Conservation (phyloP, 1,140 invertebrate species). For the Physella acuta region DNA sequence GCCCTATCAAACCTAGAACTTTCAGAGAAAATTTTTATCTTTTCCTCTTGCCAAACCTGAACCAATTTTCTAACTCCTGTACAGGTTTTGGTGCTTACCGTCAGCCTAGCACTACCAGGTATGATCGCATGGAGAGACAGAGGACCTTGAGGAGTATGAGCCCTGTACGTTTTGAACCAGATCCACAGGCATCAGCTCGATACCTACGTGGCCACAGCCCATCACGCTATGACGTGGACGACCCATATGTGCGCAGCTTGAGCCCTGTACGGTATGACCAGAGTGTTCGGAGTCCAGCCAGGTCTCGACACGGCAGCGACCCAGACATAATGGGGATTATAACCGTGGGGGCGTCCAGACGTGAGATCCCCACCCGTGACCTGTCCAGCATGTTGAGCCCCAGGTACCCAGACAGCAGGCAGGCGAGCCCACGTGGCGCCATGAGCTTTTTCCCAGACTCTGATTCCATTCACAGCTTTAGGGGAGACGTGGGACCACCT, state of each 20-base stretch:
- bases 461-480: slow-evolving; percentile 37
- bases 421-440: slow-evolving; percentile 45
- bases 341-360: slow-evolving; percentile 35
- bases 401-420: slow-evolving; percentile 43
- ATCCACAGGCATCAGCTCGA: slow-evolving; percentile 1
- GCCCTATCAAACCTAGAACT: too few relatives aligned
- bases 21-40: too few relatives aligned
- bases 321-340: slow-evolving; percentile 45
- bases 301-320: slow-evolving; percentile 48
- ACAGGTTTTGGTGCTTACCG: slow-evolving; percentile 23
- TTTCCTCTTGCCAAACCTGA: neutral
- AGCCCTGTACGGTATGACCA: slow-evolving; percentile 46
- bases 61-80: neutral
- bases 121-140: slow-evolving; percentile 27
- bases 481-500: slow-evolving; percentile 23
- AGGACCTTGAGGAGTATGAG: slow-evolving; percentile 40
- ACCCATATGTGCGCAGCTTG: slow-evolving; percentile 33
- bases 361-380: slow-evolving; percentile 39
- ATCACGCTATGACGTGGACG: slow-evolving; percentile 44
- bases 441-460: slow-evolving; percentile 49
- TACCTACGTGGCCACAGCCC: slow-evolving; percentile 39
- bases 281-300: slow-evolving; percentile 40
- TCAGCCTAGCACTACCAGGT: slow-evolving; percentile 20
- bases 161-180: slow-evolving; percentile 34
- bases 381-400: slow-evolving; percentile 43